These are phyloP conservation scores for Yponomeuta malinellus DNA, from an alignment of 2,888 invertebrate species.

Conservation along the genomic window DNA sequence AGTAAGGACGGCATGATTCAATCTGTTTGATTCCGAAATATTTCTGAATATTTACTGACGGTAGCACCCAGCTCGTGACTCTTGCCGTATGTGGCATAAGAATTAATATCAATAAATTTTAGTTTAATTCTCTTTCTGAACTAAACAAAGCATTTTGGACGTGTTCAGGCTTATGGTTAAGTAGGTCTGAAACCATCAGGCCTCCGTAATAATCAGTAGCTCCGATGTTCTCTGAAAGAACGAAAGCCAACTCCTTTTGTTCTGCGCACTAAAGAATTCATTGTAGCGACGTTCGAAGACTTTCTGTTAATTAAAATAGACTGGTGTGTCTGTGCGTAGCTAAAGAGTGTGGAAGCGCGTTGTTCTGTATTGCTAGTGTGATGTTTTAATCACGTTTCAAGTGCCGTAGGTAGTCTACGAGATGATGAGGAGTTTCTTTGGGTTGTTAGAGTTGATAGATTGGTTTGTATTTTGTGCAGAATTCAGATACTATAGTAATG, in stretches of 20 bases:
- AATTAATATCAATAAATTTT: no score
- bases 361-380: background rate
- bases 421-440: background rate
- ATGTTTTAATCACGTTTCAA: background rate
- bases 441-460: background rate
- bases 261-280: background rate
- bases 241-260: conserved; percentile 11
- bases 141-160: background rate
- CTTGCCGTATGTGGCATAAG: no score
- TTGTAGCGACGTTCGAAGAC: background rate
- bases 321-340: background rate
- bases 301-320: background rate
- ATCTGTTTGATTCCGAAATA: no score
- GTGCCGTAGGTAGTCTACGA: background rate
- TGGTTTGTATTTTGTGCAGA: no score
- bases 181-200: background rate
- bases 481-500: no score
- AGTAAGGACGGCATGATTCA: no score
- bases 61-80: no score
- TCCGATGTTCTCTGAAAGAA: conserved; percentile 6
- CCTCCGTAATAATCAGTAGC: background rate
- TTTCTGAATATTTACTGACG: no score
- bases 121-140: no score
- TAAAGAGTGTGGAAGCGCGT: background rate
- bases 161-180: background rate